phyloP scores from a whole-genome alignment of 2,888 invertebrate species.

The Aphodius granarius region DNA sequence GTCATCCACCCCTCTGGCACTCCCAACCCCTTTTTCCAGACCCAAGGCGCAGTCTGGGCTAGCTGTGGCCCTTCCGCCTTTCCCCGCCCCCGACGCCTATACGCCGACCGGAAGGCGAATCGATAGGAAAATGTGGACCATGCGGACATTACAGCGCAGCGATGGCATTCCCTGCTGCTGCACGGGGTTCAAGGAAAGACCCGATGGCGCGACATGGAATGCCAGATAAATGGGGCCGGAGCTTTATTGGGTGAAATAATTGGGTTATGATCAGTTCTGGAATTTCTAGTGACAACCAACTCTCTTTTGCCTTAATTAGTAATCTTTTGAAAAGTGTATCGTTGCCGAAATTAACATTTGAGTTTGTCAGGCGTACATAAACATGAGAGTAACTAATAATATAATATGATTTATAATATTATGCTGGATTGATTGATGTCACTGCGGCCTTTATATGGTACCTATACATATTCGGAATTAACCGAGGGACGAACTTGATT shows the following conservation, averaged over 20 bases:
- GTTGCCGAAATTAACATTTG: too few relatives aligned
- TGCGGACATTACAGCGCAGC: slow-evolving; percentile 28
- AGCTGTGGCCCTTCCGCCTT: not conserved
- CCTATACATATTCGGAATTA: too few relatives aligned
- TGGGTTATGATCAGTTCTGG: not conserved
- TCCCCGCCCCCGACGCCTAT: slow-evolving; percentile 28
- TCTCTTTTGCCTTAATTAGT: not conserved
- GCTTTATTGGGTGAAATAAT: not conserved
- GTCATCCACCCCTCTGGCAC: slow-evolving; percentile 24
- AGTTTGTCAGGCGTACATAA: too few relatives aligned
- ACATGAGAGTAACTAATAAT: too few relatives aligned
- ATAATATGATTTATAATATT: too few relatives aligned
- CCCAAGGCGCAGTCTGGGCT: not conserved
- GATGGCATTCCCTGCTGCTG: not conserved
- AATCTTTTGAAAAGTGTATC: too few relatives aligned
- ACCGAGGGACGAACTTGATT: too few relatives aligned
- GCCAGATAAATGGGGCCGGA: not conserved
- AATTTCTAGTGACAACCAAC: not conserved
- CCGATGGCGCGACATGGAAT: not conserved
- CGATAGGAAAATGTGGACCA: slow-evolving; percentile 40
- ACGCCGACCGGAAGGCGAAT: slow-evolving; percentile 31
- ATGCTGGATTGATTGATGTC: too few relatives aligned
- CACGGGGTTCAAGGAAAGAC: not conserved
- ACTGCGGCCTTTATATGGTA: too few relatives aligned
- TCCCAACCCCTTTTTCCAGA: slow-evolving; percentile 15